Evolutionary conservation across 2,113 vertebrate genomes (phyloP), one percentile per base, ranked within the genome.

Genomic region (Eulacestoma nigropectus): DNA sequence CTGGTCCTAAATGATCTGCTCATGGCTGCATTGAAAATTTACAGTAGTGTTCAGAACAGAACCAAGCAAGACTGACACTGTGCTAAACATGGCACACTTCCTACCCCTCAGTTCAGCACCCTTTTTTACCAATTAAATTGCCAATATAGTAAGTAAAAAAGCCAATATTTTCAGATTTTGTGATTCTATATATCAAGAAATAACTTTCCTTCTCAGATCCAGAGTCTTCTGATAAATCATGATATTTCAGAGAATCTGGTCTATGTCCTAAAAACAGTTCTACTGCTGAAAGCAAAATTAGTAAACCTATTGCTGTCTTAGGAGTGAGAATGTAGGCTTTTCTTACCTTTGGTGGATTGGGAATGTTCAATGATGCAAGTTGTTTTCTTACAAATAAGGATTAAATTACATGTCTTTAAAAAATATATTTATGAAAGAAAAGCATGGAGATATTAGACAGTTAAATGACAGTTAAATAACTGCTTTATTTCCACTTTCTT

Each of bases 261-360:
- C 12, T 46, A 15, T 63, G 20, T 5, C 7, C 2, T 26, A 4
- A 26, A 49, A 35, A 12, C 3, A 0, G 1, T 53, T 82, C 56
- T 59, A 33, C 23, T 49, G 10, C 11, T 80, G 32, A 65, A 77
- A 80, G 25, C 15, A 69, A 69, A 8, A 20, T 52, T 44, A 59
- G 16, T 39, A 76, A 6, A 15, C 15, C 17, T 77, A 4, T 37
- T 84, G 5, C 7, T 65, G 4, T 35, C 22, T 57, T 42, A 70
- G 9, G 3, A 4, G 0, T 53, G 47, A 89, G 23, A 75, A 41
- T 32, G 37, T 16, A 10, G 11, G 32, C 8, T 76, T 89, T 83
- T 83, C 72, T n/a, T 57, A 27, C 7, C 12, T 81, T 55, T 69
- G 39, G 16, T 33, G 12, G 13, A n/a, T 2, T 78, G 6, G 12